These are phyloP conservation scores for Drosophila sulfurigaster DNA, from an alignment of 1,140 invertebrate species.

Conservation along the genomic window DNA sequence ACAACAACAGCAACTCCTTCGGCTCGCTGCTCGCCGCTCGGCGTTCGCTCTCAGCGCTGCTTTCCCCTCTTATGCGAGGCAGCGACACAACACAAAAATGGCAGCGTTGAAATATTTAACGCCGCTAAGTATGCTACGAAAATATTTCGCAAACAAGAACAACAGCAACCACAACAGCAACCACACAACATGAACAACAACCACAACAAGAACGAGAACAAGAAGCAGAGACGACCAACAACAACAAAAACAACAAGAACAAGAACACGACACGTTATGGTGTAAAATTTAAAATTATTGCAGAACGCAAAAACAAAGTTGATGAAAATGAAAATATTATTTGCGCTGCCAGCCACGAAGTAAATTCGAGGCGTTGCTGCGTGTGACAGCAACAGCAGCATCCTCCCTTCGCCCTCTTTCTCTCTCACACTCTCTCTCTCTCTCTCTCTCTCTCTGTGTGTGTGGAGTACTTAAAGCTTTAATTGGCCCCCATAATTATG, in stretches of 20 bases:
- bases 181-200: neutral
- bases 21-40: neutral
- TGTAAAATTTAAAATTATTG: constrained; percentile 54
- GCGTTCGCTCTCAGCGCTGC: constrained; percentile 8
- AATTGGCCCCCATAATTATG: constrained; percentile 61
- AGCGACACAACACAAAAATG: constrained; percentile 56
- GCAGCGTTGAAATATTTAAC: constrained; percentile 81
- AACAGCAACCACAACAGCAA: constrained; percentile 6
- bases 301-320: constrained; percentile 36
- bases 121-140: constrained; percentile 78
- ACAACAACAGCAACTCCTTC: neutral
- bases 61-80: constrained; percentile 16
- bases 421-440: neutral
- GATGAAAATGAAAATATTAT: constrained; percentile 50
- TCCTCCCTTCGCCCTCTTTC: neutral
- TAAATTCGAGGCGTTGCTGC: constrained; percentile 65
- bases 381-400: constrained; percentile 52
- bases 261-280: neutral
- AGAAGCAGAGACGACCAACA: neutral
- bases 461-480: constrained; percentile 45
- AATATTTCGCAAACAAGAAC: constrained; percentile 53
- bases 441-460: constrained; percentile 1
- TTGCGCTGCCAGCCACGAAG: constrained; percentile 19
- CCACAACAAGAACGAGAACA: constrained; percentile 9
- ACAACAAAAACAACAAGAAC: constrained; percentile 2